Base-by-base conservation (phyloP, 2,113 vertebrate genomes). In the Indicator indicator region DNA sequence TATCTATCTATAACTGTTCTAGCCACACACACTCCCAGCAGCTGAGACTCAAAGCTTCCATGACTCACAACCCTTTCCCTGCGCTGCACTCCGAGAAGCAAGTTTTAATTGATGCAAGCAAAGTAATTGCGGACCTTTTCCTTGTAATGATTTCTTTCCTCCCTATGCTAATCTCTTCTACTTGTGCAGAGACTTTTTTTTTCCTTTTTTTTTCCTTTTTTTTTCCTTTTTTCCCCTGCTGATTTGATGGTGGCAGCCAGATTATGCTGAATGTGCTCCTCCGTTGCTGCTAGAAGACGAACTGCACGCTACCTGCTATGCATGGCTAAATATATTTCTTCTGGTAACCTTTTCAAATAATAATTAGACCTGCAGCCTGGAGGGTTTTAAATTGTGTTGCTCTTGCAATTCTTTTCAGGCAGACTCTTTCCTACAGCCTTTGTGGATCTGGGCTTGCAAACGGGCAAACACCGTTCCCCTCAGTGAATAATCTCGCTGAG, bases 71-170 rank as follows among this genome's bases (percentile, higher is more conserved):
- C 75, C n/a, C 3, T 75, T 91, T 83, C 52, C 46, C 83, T 76
- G 56, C 0, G 4, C 44, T 74, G 42, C 52, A 16, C 40, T 71
- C 76, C 58, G 52, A 86, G 68, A 88, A 89, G 33, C 59, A 80
- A 81, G 54, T 42, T 42, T 93, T 76, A 89, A 82, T 46, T 62
- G 67, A 60, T 36, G 42, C 42, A 78, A 68, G 32, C 11, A 80
- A 81, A 91, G 88, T 79, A 91, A 79, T 71, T 83, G 71, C 18
- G 81, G 68, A 88, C 52, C 28, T 68, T 54, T 89, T 90, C 42
- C 38, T 76, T 68, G 52, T 55, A 65, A 42, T 89, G 28, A 56
- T 95, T 88, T 93, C 38, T 83, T 92, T 85, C 21, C 46, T 82
- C 38, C 71, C 3, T 12, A 23, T 82, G 23, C 36, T 69, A 83